Evolutionary conservation across 2,888 invertebrate species (phyloP).

Genomic region (Dryobotodes eremita): DNA sequence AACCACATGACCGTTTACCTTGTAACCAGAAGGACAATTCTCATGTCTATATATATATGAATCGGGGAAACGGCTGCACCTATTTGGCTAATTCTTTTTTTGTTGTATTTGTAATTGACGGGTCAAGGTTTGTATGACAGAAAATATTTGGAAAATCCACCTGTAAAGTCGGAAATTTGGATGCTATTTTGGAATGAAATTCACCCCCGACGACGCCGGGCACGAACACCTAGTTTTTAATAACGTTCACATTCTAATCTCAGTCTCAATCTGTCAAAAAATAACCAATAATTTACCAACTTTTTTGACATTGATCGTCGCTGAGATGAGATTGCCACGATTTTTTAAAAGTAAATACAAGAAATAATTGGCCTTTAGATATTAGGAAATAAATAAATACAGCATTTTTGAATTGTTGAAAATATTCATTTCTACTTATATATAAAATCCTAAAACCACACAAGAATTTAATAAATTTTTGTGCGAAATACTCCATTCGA

Average conservation of each 20-base stretch:
- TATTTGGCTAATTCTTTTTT: no score
- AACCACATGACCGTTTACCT: background rate
- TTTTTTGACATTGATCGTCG: background rate
- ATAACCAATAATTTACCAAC: no score
- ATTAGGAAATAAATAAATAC: background rate
- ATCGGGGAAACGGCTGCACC: no score
- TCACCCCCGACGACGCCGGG: no score
- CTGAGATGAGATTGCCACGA: background rate
- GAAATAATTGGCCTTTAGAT: no score
- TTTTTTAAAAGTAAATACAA: background rate
- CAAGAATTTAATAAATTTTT: background rate
- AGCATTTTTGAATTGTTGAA: background rate
- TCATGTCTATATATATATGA: no score
- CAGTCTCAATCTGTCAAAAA: background rate
- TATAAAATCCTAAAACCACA: background rate
- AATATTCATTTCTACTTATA: background rate
- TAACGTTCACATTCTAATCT: background rate
- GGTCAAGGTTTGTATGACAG: no score
- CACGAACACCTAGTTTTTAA: background rate
- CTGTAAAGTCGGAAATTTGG: no score
- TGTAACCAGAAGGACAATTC: background rate
- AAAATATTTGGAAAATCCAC: no score
- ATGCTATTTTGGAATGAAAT: no score
- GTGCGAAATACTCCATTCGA: background rate
- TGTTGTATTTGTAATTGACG: no score